phyloP scores from a whole-genome alignment of 2,797 vertebrate species.

The Melopsittacus undulatus region DNA sequence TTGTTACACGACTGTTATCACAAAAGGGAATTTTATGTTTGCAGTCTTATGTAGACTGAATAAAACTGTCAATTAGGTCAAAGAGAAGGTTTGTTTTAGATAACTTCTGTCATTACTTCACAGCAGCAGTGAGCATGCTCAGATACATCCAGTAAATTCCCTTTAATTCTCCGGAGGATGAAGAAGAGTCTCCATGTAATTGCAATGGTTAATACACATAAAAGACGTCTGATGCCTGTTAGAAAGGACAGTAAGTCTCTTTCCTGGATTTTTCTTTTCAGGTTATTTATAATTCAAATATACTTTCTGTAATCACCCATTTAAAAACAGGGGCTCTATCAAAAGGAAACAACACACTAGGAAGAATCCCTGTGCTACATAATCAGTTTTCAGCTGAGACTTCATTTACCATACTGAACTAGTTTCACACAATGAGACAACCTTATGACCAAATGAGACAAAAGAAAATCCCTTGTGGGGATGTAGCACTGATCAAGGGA shows the following conservation, averaged over 20 bases:
- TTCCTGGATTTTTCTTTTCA: background rate
- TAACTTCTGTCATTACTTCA: background rate
- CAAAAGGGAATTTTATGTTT: background rate
- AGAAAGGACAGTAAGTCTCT: background rate
- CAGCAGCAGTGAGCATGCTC: background rate
- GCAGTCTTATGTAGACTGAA: background rate
- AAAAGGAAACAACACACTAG: background rate
- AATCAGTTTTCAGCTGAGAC: background rate
- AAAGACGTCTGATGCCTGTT: background rate
- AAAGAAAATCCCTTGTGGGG: slow-evolving; percentile 31
- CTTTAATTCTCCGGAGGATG: background rate
- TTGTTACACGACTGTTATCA: background rate
- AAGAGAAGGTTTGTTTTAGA: background rate
- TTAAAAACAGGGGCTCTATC: background rate
- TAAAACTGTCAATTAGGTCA: background rate
- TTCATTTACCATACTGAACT: slow-evolving; percentile 21
- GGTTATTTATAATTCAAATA: background rate
- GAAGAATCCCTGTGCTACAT: background rate
- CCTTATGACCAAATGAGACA: slow-evolving; percentile 8
- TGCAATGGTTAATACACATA: rapidly evolving
- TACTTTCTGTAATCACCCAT: background rate
- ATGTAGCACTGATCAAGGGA: slow-evolving; percentile 31
- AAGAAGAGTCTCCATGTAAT: background rate
- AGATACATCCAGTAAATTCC: background rate
- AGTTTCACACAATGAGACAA: slow-evolving; percentile 31